These are phyloP conservation scores for Drosophila quasianomalipes DNA, from an alignment of 2,888 invertebrate species.

Conservation along the genomic window DNA sequence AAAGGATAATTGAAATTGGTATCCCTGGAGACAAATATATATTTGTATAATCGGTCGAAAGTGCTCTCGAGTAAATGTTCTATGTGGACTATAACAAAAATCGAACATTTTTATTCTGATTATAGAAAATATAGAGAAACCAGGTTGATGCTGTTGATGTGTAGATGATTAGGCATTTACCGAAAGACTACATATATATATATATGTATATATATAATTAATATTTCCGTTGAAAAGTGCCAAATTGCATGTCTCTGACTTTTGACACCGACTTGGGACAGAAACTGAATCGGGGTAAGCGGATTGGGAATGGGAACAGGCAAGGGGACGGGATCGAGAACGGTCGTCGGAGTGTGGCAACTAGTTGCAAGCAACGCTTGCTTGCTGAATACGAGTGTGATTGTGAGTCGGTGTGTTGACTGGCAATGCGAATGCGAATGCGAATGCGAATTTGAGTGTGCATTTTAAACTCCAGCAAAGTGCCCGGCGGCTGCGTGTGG, in stretches of 20 bases:
- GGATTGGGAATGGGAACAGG: not conserved
- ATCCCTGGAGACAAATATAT: not conserved
- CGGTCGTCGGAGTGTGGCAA: not conserved
- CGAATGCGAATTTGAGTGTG: slow-evolving; percentile 34
- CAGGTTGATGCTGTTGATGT: not conserved
- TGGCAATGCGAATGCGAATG: slow-evolving; percentile 14
- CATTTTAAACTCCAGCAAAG: slow-evolving; percentile 69
- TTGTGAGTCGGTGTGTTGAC: not conserved
- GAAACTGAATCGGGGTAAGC: not conserved
- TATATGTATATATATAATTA: not conserved
- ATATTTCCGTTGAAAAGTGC: not conserved
- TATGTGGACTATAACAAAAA: too few relatives aligned
- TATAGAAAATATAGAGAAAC: not conserved
- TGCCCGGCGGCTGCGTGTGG: slow-evolving; percentile 55
- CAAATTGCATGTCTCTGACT: slow-evolving; percentile 23
- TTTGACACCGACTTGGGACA: slow-evolving; percentile 7
- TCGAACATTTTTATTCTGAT: not conserved
- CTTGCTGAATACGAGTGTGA: slow-evolving; percentile 12
- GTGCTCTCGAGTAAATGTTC: not conserved
- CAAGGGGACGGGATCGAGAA: not conserved
- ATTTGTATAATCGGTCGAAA: not conserved
- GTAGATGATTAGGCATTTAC: not conserved
- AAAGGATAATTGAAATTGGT: not conserved
- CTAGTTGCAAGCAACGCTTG: slow-evolving; percentile 15
- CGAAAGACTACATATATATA: not conserved